Base-by-base conservation (phyloP, 1,140 invertebrate genomes). In the Solen grandis region DNA sequence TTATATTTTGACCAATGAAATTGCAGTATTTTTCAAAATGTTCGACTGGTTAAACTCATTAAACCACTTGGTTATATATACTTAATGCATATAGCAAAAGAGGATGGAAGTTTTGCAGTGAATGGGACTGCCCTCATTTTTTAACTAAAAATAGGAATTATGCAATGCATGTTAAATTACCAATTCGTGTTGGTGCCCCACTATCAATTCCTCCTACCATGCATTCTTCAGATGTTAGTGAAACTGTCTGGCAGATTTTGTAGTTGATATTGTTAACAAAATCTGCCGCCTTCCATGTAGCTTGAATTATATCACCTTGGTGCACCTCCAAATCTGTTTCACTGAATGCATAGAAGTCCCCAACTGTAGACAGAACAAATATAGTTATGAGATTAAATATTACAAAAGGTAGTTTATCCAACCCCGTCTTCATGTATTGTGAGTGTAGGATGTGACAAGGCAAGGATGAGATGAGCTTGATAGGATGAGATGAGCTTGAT, bases 251-350 rank as follows among this genome's bases (percentile, higher is more conserved):
- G 16, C 79, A 52, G 3, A 90, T 76, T 13, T 74, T 52, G 55
- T 80, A 81, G n/a, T 36, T 79, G 25, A 84, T 78, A 14, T 73
- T 69, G 1, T 22, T 68, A 5, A 87, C 60, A 41, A 62, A 89
- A 2, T 19, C 25, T 13, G 80, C 81, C 3, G 63, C 84, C n/a
- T 65, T 59, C 90, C 90, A 91, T 0, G 2, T 14, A 88, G 88
- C 90, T 16, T 41, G 50, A 5, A 90, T 87, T 5, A 46, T 83
- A 52, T 90, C 89, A 4, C 88, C 88, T 27, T 83, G 84, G 5
- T 75, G 72, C 10, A 89, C 60, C 8, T 74, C 19, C 27, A 84
- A 25, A 5, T 68, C 73, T 19, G 68, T 77, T 8, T 75, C 74
- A 19, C 84, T 74, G 79, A 82, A 89, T n/a, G 72, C 85, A 75